Conservation (phyloP, 2,888 invertebrate genomes). For the Meliscaeva auricollis region DNA sequence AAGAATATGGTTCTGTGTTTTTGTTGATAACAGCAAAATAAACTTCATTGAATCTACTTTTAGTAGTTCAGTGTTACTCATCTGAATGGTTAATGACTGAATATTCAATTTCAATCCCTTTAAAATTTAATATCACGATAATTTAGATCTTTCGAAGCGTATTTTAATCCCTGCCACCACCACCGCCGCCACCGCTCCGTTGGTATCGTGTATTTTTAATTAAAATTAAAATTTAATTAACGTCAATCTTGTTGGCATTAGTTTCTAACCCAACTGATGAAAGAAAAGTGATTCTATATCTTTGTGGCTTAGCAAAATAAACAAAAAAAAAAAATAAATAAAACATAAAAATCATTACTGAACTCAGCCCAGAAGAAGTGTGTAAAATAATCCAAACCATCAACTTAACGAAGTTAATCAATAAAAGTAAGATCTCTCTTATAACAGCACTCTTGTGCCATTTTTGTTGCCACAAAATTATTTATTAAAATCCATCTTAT, state of each 20-base stretch:
- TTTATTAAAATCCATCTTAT: conserved; percentile 12
- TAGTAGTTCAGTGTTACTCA: conserved; percentile 33
- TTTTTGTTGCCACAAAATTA: background rate
- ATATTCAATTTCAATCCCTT: conserved; percentile 10
- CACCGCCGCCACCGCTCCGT: no score
- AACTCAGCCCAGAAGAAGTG: conserved; percentile 1
- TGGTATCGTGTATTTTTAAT: conserved; percentile 13
- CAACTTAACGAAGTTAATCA: conserved; percentile 15
- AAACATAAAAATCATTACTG: background rate
- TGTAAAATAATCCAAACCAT: conserved; percentile 20
- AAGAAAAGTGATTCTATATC: conserved; percentile 1
- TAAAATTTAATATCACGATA: conserved; percentile 9
- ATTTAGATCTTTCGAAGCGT: conserved; percentile 2
- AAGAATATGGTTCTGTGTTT: conserved; percentile 30
- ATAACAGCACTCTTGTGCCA: background rate
- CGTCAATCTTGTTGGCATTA: conserved; percentile 3
- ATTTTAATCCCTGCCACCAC: conserved; percentile 10
- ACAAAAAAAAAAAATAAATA: background rate
- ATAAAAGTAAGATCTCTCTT: conserved; percentile 32
- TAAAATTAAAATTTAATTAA: conserved; percentile 26
- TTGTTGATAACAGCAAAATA: conserved; percentile 22
- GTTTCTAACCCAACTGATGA: background rate
- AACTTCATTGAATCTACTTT: conserved; percentile 7
- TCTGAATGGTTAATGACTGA: background rate
- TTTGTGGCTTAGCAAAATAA: background rate